Base-by-base conservation (phyloP, 2,797 vertebrate species). In the Poeciliopsis gracilis region DNA sequence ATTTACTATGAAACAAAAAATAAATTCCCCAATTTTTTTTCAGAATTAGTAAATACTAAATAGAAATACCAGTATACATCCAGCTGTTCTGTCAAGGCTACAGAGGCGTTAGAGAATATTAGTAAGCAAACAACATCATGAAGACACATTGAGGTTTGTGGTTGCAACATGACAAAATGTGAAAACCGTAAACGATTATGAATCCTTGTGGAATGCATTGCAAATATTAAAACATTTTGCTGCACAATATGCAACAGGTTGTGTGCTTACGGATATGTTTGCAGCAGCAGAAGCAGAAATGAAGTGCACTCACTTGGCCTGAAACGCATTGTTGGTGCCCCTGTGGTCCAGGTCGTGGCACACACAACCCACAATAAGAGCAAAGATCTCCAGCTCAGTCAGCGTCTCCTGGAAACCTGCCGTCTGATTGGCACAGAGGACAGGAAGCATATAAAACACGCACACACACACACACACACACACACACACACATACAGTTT, bases 331-430 rank as follows among this genome's bases (percentile, higher is more conserved):
- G 96, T 99, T 99, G 92, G 98, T 99, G 93, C 98, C 98, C 91
- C 98, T 96, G 97, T 99, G 98, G 95, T 99, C 98, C 86, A 99
- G 95, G 95, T 99, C 98, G 0, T 99, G 98, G 95, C 98, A 99
- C 82, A 99, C 96, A 90, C 98, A 99, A 84, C 98, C 98, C 81
- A 99, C 98, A 83, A 98, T 97, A 82, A 99, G 97, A 0, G 98
- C 98, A 92, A 99, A 95, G 94, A 97, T 98, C 96, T 99, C 98
- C 93, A 97, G 96, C 84, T 99, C 98, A 2, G 96, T 97, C 91
- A 99, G 96, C 83, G 97, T 98, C 94, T 99, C 97, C 92, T 98
- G 98, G 94, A 99, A 99, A 82, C 97, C 98, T 25, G 98, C 98
- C 0, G 98, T 99, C 98, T 99, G 95, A 89, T 90, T 83, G 89